Base-by-base conservation (phyloP, 1,140 invertebrate genomes). In the Drosophila arawakana region DNA sequence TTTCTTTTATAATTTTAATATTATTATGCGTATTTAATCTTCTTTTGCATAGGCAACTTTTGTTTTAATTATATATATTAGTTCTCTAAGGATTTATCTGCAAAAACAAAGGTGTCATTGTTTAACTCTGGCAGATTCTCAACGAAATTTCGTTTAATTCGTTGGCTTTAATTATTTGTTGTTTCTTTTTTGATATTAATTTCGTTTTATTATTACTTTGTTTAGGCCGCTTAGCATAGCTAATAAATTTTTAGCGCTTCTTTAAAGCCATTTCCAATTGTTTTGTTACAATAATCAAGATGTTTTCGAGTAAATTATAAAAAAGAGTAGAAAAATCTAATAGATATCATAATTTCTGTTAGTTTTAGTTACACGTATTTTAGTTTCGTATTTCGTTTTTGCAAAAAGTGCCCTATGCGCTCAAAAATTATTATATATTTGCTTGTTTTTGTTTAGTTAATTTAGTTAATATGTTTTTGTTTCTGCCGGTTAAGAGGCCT, bases 261-360 rank as follows among this genome's bases (percentile, higher is more conserved):
- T 9, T 60, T 71, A 70, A 74, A 80, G 70, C 70, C 75, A 62
- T 80, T 69, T 86, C 73, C 73, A 82, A 71, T 80, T 76, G 58
- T 58, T 58, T 69, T 30, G 52, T 78, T 75, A 85, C 75, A 80
- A 80, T 80, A 81, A 75, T 75, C 81, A 83, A 80, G 68, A 83
- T 76, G 81, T 80, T 85, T 50, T 88, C 78, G 54, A 81, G 81
- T 89, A 89, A 89, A 89, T 89, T 89, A 89, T 89, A 89, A 81
- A 86, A 85, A 89, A 89, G 84, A 89, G 84, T 89, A 89, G 84
- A 89, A 89, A 86, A 89, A 90, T 89, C 84, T 89, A 89, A 89
- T 89, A 84, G 81, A 84, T 88, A 89, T 80, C 60, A 54, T 75
- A 52, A 54, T 57, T 73, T 74, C 55, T 78, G 54, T 67, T 77